Evolutionary conservation across 2,113 vertebrate species (phyloP).

Genomic region (Pitta sordida): DNA sequence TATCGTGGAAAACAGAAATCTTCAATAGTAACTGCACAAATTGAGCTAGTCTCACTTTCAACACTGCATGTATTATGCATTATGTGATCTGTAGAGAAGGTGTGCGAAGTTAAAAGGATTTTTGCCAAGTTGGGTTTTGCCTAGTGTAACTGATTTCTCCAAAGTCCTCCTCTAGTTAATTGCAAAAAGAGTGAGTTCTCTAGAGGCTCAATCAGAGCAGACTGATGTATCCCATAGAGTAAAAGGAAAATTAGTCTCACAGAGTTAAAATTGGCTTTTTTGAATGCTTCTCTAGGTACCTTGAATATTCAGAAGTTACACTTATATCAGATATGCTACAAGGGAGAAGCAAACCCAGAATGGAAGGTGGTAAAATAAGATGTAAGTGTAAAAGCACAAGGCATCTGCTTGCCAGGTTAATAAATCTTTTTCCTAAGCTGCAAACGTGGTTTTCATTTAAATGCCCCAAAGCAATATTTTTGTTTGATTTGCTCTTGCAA

Average conservation of each 20-base stretch:
- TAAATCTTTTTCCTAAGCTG: neutral
- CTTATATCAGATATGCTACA: neutral
- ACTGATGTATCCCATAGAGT: neutral
- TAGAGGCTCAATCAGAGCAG: neutral
- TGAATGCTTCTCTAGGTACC: neutral
- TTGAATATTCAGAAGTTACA: neutral
- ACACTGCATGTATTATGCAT: neutral
- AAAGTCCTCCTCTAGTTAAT: neutral
- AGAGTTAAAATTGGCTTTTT: neutral
- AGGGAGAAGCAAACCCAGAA: neutral
- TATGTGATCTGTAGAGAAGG: neutral
- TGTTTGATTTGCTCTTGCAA: neutral
- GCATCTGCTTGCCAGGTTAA: neutral
- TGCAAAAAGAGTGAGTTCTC: neutral
- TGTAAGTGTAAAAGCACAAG: neutral
- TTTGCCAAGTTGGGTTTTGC: neutral
- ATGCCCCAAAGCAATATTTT: neutral
- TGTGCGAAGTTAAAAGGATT: neutral
- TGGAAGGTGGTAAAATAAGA: neutral
- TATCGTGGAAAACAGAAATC: neutral
- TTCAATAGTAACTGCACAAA: conserved; percentile 5
- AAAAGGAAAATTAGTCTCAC: neutral
- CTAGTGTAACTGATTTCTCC: neutral
- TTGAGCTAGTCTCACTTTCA: neutral
- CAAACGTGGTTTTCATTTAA: neutral